phyloP scores from a whole-genome alignment of 2,113 vertebrate genomes.

The Cebidichthys violaceus region DNA sequence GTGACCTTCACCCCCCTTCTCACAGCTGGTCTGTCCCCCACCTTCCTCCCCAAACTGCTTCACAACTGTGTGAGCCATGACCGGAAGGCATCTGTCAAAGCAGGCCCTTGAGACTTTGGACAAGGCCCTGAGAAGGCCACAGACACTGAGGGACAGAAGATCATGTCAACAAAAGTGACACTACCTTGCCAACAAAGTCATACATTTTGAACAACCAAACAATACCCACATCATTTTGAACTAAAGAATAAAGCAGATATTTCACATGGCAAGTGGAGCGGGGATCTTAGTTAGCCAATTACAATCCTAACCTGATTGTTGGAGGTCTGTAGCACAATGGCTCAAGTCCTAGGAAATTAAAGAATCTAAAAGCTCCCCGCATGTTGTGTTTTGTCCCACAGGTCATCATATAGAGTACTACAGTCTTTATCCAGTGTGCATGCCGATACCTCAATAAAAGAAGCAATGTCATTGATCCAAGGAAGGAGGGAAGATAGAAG shows the following conservation, averaged over 20 bases:
- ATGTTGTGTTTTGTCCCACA: not conserved
- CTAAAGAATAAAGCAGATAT: not conserved
- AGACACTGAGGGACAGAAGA: not conserved
- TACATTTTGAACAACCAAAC: not conserved
- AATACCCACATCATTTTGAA: not conserved
- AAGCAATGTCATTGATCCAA: not conserved
- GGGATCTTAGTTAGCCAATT: not conserved
- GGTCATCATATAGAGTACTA: not conserved
- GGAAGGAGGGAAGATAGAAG: not conserved
- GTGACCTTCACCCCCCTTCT: constrained; percentile 42
- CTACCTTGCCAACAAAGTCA: not conserved
- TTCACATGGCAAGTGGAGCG: not conserved
- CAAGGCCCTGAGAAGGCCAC: not conserved
- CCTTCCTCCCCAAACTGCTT: constrained; percentile 22
- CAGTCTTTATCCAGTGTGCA: constrained; percentile 8
- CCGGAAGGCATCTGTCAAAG: constrained; percentile 44
- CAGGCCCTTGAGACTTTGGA: constrained; percentile 29
- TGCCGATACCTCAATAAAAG: not conserved
- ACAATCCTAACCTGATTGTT: not conserved
- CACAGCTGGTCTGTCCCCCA: constrained; percentile 49
- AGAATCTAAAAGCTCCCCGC: not conserved
- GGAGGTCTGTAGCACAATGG: not conserved
- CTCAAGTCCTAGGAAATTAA: not conserved
- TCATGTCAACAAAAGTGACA: constrained; percentile 10
- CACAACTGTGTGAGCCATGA: constrained; percentile 4